These are phyloP conservation scores for Brachionus angularis DNA, from an alignment of 1,140 invertebrate species.

Conservation along the genomic window DNA sequence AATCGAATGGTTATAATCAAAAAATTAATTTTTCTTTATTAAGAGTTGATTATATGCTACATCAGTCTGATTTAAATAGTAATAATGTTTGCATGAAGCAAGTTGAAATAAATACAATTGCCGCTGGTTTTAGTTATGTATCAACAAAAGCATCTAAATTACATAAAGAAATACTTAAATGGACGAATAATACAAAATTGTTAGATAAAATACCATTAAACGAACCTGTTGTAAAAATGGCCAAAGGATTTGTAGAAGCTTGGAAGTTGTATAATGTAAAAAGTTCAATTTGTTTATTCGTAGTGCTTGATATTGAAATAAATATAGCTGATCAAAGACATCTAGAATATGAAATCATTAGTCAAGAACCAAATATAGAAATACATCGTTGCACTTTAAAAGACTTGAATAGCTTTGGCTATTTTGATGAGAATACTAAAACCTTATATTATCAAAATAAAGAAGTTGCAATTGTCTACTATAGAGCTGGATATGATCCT, in stretches of 20 bases:
- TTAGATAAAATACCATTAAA: conserved; percentile 8
- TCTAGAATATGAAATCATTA: conserved; percentile 31
- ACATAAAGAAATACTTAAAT: conserved; percentile 42
- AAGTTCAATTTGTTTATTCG: conserved; percentile 17
- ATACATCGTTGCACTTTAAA: conserved; percentile 23
- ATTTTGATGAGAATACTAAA: neutral
- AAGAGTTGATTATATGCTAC: conserved; percentile 42
- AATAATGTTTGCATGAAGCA: conserved; percentile 32
- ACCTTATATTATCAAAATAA: conserved; percentile 47
- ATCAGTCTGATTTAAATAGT: neutral
- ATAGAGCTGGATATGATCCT: conserved; percentile 81
- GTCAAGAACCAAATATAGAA: conserved; percentile 22
- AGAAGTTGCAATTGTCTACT: conserved; percentile 85
- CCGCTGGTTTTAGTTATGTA: conserved; percentile 38
- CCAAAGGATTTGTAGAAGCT: conserved; percentile 26
- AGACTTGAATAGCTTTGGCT: conserved; percentile 5
- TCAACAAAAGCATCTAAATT: neutral
- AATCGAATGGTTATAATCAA: conserved; percentile 12
- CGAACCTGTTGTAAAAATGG: conserved; percentile 41
- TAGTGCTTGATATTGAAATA: conserved; percentile 22
- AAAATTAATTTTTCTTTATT: conserved; percentile 25
- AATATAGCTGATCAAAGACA: conserved; percentile 42
- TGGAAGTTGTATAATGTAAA: conserved; percentile 1
- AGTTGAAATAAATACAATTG: conserved; percentile 43
- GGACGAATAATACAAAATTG: neutral